Conservation (phyloP, 2,797 vertebrate genomes). For the Melanotaenia pygmaea region DNA sequence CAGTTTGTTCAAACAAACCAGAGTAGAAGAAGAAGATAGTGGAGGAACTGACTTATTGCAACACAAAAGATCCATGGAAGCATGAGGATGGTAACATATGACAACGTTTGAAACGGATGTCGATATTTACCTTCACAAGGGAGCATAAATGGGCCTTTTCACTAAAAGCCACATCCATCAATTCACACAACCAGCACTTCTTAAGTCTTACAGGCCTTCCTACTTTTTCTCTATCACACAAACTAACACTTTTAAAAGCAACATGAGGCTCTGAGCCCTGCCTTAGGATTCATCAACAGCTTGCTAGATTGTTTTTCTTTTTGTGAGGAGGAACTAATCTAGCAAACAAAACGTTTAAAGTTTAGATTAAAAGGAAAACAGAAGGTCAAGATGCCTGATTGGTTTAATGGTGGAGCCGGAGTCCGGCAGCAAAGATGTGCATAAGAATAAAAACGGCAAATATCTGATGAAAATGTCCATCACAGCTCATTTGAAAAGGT, state of each 20-base stretch:
- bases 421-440: not conserved
- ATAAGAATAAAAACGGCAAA: not conserved
- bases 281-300: not conserved
- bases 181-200: not conserved
- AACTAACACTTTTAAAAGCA: not conserved
- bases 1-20: too few species aligned
- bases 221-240: not conserved
- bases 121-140: too few species aligned
- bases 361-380: not conserved
- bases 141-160: too few species aligned
- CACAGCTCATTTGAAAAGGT: not conserved
- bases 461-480: not conserved
- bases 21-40: too few species aligned
- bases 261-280: not conserved
- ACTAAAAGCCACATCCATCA: not conserved
- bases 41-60: too few species aligned
- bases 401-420: not conserved
- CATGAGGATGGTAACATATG: too few species aligned
- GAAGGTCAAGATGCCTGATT: not conserved
- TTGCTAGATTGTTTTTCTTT: not conserved
- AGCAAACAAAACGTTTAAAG: not conserved
- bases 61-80: too few species aligned
- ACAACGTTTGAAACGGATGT: too few species aligned
- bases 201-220: not conserved
- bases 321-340: not conserved